Conservation (phyloP, 2,888 invertebrate genomes). For the Fragum fragum region DNA sequence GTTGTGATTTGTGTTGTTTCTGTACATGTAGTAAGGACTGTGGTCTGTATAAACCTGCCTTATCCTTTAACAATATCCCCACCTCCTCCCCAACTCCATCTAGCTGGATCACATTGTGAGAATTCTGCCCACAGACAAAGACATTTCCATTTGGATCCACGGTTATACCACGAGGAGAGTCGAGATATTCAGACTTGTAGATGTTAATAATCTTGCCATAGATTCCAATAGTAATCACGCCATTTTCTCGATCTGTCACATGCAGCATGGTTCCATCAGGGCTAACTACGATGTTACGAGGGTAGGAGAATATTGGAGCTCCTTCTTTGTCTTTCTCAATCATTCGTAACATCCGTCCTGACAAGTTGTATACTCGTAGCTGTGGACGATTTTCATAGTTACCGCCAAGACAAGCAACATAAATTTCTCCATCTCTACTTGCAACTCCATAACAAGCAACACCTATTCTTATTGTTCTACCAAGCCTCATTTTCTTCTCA, state of each 20-base stretch:
- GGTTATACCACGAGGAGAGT: conserved; percentile 57
- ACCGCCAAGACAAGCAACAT: conserved; percentile 55
- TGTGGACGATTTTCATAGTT: conserved; percentile 59
- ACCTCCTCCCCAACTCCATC: conserved; percentile 52
- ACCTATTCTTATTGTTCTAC: conserved; percentile 46
- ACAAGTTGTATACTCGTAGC: conserved; percentile 63
- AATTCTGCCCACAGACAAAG: conserved; percentile 59
- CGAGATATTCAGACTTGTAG: conserved; percentile 36
- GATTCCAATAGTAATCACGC: conserved; percentile 54
- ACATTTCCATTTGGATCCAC: conserved; percentile 56
- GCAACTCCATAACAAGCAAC: conserved; percentile 60
- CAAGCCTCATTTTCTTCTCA: conserved; percentile 55
- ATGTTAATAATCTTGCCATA: conserved; percentile 45
- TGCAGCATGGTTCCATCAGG: conserved; percentile 62
- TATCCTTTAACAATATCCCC: conserved; percentile 47
- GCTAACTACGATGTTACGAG: conserved; percentile 56
- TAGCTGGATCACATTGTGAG: conserved; percentile 61
- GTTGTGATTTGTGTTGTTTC: conserved; percentile 36
- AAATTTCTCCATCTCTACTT: conserved; percentile 50
- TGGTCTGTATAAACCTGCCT: conserved; percentile 42
- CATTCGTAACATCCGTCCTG: conserved; percentile 55
- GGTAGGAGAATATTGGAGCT: conserved; percentile 51
- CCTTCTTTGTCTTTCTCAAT: conserved; percentile 50
- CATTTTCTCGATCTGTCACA: conserved; percentile 60
- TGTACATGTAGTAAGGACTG: conserved; percentile 52